Percentiles rank a stretch among this genome's conserved stretches.
phyloP scores from a whole-genome alignment of 2,113 vertebrate genomes.

The Otolemur garnettii region DNA sequence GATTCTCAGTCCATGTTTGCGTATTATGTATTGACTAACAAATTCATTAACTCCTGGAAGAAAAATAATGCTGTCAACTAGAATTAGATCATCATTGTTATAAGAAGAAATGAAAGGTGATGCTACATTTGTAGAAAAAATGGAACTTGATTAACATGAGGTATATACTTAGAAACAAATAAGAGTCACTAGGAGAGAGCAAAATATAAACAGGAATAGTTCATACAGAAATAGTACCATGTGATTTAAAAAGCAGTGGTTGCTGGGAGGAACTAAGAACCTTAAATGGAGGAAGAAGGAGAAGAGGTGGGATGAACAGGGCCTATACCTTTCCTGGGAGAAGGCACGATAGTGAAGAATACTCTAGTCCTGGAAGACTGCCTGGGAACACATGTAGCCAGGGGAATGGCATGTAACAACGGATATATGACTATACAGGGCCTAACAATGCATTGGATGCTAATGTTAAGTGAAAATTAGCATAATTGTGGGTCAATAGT shows the following conservation, averaged over 20 bases:
- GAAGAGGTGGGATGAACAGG: not conserved
- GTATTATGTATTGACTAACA: not conserved
- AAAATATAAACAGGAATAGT: not conserved
- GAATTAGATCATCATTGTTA: not conserved
- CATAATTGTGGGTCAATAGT: not conserved
- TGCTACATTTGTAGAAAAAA: not conserved
- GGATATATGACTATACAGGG: not conserved
- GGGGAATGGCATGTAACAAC: not conserved
- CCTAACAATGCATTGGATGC: not conserved
- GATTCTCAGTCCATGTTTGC: not conserved
- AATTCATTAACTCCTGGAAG: not conserved
- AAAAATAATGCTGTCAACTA: not conserved
- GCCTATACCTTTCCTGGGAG: not conserved
- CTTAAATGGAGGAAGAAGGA: not conserved
- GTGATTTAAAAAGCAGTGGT: not conserved
- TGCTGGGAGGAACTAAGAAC: not conserved
- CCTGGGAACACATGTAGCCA: not conserved
- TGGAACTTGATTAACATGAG: not conserved
- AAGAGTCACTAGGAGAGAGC: not conserved
- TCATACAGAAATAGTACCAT: not conserved
- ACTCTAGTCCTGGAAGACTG: not conserved
- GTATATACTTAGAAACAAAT: not conserved
- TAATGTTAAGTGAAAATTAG: not conserved
- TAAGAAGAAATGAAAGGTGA: slow-evolving; percentile 4
- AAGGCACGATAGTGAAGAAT: not conserved